Base-by-base conservation (phyloP, 2,113 vertebrate species). In the Pomatorhinus ruficollis region DNA sequence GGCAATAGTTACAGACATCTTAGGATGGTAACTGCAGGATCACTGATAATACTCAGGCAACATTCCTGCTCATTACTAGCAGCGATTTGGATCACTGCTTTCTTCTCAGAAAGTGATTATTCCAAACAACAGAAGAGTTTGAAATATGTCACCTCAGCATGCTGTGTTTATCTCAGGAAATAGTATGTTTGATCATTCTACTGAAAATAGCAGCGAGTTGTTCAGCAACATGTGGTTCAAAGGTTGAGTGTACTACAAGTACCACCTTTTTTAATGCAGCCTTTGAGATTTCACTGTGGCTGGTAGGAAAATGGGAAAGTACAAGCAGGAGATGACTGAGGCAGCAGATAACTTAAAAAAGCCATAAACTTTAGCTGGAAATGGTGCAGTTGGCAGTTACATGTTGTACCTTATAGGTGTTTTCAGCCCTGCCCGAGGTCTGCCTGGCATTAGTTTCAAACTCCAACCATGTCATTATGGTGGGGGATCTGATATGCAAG, bases 21-120 rank as follows among this genome's bases (percentile, higher is more conserved):
- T 83, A 56, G 94, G 86, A 74, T 90, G 80, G 94, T 81, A 93
- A 54, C 89, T 86, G 71, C 68, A 59, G 94, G 88, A 93, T 97
- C 83, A 35, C 86, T 90, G 89, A 86, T 92, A 90, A 92, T 80
- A 59, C 68, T 86, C 45, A 65, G 70, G 85, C 90, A 93, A 23
- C 68, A 33, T 95, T 95, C 71, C 61, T 91, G 66, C 53, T 92
- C 77, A 68, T 95, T 83, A 93, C 71, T 90, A 88, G 71, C 59
- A 86, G 89, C 75, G 54, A 61, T 92, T 92, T 95, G 89, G 61
- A 95, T 93, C 85, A 22, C 63, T 77, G 64, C 90, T 93, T 89
- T 82, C 81, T 89, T 84, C 84, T 87, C 56, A 25, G 44, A 84
- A 84, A 64, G 65, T 66, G 81, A 27, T 89, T 91, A 47, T 89